Evolutionary conservation across 1,140 invertebrate genomes (phyloP).

Genomic region (Physella acuta): DNA sequence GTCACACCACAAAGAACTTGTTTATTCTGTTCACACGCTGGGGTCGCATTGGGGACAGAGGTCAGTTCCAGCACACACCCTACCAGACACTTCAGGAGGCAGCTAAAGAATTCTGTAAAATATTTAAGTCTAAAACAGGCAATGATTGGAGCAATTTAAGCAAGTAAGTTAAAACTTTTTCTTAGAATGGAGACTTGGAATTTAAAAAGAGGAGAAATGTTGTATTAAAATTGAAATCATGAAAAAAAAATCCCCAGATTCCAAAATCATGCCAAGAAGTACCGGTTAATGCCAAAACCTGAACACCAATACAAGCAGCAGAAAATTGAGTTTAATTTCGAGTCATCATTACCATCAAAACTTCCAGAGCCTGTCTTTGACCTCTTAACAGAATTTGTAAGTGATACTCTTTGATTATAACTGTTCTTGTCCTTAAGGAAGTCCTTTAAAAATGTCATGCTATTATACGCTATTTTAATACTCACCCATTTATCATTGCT

Average conservation of each 20-base stretch:
- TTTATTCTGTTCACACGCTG: conserved; percentile 64
- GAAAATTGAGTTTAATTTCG: conserved; percentile 49
- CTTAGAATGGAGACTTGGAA: no score
- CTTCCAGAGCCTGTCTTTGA: conserved; percentile 53
- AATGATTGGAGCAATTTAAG: conserved; percentile 62
- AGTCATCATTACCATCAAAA: conserved; percentile 50
- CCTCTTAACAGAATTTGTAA: conserved; percentile 59
- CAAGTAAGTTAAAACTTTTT: no score
- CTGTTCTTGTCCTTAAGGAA: neutral
- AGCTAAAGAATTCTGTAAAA: conserved; percentile 63
- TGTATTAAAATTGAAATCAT: neutral
- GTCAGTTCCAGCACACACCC: conserved; percentile 64
- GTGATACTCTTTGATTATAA: conserved; percentile 11
- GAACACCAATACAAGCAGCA: conserved; percentile 36
- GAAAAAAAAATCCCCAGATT: conserved; percentile 33
- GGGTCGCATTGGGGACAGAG: conserved; percentile 63
- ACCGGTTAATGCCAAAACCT: conserved; percentile 58
- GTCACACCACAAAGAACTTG: conserved; percentile 60
- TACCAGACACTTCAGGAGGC: conserved; percentile 59
- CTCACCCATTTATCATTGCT: neutral
- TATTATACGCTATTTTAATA: neutral
- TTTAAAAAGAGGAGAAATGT: no score
- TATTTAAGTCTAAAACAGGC: conserved; percentile 64
- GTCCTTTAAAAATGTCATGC: neutral
- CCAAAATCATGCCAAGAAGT: conserved; percentile 59